phyloP scores from a whole-genome alignment of 2,797 vertebrate genomes.

The Remorina albescens region DNA sequence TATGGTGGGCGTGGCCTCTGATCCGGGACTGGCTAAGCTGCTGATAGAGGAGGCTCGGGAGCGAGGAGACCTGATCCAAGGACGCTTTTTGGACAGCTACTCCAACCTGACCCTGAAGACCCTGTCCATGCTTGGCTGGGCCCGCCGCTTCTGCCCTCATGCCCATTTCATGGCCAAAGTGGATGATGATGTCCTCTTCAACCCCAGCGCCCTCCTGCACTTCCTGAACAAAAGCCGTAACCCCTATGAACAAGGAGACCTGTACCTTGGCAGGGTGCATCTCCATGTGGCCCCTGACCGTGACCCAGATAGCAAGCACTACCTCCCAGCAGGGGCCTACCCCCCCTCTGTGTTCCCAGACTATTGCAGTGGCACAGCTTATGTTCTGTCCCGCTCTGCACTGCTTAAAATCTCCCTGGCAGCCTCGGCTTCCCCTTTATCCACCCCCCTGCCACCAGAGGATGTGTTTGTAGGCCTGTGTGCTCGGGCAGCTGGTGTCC shows the following conservation, averaged over 20 bases:
- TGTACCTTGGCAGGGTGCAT: conserved; percentile 91
- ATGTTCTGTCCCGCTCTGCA: conserved; percentile 87
- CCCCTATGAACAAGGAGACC: conserved; percentile 71
- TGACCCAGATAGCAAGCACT: conserved; percentile 82
- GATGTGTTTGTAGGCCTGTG: conserved; percentile 90
- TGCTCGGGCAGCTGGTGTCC: conserved; percentile 83
- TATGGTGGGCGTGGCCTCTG: conserved; percentile 79
- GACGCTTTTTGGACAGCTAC: conserved; percentile 87
- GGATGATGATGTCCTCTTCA: conserved; percentile 85
- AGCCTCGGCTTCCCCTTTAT: conserved; percentile 70
- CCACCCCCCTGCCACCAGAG: conserved; percentile 84
- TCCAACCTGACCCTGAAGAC: conserved; percentile 91
- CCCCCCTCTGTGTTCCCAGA: conserved; percentile 84
- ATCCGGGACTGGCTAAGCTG: conserved; percentile 76
- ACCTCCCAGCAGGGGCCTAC: conserved; percentile 80
- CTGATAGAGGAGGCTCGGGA: conserved; percentile 81
- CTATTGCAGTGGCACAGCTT: conserved; percentile 92
- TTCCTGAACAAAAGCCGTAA: conserved; percentile 78
- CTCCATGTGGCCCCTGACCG: conserved; percentile 83
- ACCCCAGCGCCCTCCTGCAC: conserved; percentile 75
- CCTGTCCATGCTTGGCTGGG: conserved; percentile 87
- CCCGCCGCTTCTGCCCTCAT: conserved; percentile 77
- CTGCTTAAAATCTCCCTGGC: conserved; percentile 82
- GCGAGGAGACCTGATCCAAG: conserved; percentile 85
- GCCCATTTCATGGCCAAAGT: conserved; percentile 80